phyloP scores from a whole-genome alignment of 2,888 invertebrate species.

The Melikaiella ostensackeni region DNA sequence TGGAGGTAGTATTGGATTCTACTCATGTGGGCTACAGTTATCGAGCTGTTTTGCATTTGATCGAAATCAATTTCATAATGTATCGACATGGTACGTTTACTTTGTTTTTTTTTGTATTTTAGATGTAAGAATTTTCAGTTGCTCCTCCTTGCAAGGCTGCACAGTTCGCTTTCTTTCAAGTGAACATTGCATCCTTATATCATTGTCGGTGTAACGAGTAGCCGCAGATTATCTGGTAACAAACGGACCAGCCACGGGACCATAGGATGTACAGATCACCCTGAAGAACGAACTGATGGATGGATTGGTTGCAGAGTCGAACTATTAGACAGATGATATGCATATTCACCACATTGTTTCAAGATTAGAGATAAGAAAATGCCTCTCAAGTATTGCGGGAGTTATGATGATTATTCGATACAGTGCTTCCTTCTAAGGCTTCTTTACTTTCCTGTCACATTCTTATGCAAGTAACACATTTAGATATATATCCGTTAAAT shows the following conservation, averaged over 20 bases:
- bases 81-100: no score
- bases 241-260: constrained; percentile 20
- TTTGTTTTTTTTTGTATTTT: background rate
- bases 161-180: constrained; percentile 7
- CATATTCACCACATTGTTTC: constrained; percentile 30
- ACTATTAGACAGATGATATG: constrained; percentile 12
- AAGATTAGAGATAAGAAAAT: constrained; percentile 10
- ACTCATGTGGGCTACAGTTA: background rate
- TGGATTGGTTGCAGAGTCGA: constrained; percentile 31
- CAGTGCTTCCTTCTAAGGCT: background rate
- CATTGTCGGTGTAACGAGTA: constrained; percentile 35
- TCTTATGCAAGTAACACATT: no score
- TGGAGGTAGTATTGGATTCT: background rate
- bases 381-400: background rate
- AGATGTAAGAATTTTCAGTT: background rate
- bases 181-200: constrained; percentile 13
- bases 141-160: background rate
- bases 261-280: constrained; percentile 9
- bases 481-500: no score
- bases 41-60: background rate
- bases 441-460: background rate
- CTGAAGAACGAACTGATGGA: constrained; percentile 14
- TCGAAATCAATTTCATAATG: no score
- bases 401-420: constrained; percentile 1
- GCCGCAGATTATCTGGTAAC: constrained; percentile 27